These are phyloP conservation scores for Dicentrarchus labrax DNA, from an alignment of 2,113 vertebrate species.

Conservation along the genomic window DNA sequence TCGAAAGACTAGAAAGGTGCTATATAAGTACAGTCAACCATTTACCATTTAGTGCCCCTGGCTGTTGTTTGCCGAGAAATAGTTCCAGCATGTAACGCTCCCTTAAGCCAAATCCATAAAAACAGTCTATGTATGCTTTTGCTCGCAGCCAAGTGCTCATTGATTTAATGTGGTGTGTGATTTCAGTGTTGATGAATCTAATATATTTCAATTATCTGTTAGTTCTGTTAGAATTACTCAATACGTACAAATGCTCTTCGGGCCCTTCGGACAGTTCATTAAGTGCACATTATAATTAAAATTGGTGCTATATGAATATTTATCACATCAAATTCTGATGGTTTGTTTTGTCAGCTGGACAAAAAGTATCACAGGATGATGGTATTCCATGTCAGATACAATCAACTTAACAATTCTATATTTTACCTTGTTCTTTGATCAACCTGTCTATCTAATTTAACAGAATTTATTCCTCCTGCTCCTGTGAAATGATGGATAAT, in stretches of 20 bases:
- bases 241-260: neutral
- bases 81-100: too few relatives aligned
- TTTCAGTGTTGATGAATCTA: neutral
- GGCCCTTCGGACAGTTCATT: neutral
- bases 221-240: neutral
- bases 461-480: neutral
- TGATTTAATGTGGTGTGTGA: too few relatives aligned
- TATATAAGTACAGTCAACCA: too few relatives aligned
- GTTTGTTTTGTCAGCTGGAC: neutral
- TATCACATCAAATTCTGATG: slow-evolving; percentile 1
- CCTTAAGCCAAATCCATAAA: neutral
- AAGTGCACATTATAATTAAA: neutral
- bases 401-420: neutral
- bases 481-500: neutral
- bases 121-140: neutral
- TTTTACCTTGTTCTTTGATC: neutral
- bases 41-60: too few relatives aligned
- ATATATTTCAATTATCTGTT: neutral
- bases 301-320: neutral
- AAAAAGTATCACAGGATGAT: neutral
- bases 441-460: neutral
- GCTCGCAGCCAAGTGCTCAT: too few relatives aligned
- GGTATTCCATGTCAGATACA: neutral
- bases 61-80: too few relatives aligned
- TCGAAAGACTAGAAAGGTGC: too few relatives aligned